Conservation (phyloP, 2,113 vertebrate species). For the Potamarius usumacintae region DNA sequence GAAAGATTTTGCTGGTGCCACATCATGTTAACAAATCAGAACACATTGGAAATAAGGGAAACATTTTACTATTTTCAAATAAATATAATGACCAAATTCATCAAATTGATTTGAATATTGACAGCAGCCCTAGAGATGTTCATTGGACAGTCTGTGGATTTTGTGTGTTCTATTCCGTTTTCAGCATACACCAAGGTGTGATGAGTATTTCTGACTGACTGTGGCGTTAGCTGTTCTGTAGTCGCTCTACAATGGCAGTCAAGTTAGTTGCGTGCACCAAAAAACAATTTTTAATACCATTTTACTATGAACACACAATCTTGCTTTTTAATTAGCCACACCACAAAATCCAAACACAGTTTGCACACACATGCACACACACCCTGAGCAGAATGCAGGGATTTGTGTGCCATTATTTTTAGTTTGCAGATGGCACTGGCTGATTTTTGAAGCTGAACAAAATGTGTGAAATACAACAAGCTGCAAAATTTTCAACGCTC, state of each 20-base stretch:
- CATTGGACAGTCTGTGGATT: background rate
- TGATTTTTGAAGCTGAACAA: background rate
- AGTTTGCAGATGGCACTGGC: constrained; percentile 18
- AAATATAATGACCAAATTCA: no score
- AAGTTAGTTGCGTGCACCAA: background rate
- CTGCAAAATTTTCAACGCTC: background rate
- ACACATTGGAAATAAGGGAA: background rate
- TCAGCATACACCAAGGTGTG: background rate
- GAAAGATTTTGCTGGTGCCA: background rate
- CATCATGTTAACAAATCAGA: background rate
- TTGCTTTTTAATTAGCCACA: background rate
- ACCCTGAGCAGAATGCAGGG: background rate
- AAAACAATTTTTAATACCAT: no score
- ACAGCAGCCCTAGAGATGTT: background rate
- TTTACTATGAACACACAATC: background rate
- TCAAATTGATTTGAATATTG: no score
- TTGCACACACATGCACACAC: no score
- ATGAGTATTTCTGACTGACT: background rate
- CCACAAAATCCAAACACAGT: background rate
- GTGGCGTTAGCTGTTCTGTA: background rate
- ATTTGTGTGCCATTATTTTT: constrained; percentile 12
- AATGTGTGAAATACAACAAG: constrained; percentile 35
- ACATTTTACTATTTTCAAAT: no score
- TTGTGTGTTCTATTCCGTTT: background rate
- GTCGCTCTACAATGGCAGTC: background rate